Conservation (phyloP, 2,888 invertebrate species). For the Hypena proboscidalis region DNA sequence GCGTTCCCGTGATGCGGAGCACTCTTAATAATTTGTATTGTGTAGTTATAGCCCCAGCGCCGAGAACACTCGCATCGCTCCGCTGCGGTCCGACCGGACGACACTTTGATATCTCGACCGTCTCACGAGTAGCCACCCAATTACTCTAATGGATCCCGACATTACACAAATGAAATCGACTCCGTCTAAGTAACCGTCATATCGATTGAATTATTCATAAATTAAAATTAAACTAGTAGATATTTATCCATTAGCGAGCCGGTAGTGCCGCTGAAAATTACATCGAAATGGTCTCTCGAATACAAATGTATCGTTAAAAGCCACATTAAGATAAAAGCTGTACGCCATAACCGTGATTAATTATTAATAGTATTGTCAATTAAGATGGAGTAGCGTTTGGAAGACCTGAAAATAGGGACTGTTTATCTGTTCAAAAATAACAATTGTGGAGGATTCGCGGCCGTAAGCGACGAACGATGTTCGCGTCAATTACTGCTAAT, state of each 20-base stretch:
- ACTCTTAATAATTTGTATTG: constrained; percentile 85
- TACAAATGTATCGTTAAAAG: constrained; percentile 79
- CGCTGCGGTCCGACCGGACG: constrained; percentile 19
- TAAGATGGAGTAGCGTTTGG: constrained; percentile 69
- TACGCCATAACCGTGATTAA: constrained; percentile 80
- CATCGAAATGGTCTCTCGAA: constrained; percentile 73
- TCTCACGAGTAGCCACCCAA: constrained; percentile 46
- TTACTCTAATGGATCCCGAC: constrained; percentile 58
- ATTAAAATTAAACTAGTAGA: constrained; percentile 71
- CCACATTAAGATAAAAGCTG: constrained; percentile 81
- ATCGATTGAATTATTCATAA: constrained; percentile 66
- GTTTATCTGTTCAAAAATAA: constrained; percentile 81
- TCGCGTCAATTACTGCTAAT: constrained; percentile 84
- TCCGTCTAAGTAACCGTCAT: constrained; percentile 47
- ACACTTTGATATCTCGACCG: constrained; percentile 52
- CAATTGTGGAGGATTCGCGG: constrained; percentile 73
- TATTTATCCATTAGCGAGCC: constrained; percentile 78
- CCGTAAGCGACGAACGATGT: constrained; percentile 84
- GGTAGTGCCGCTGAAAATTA: constrained; percentile 70
- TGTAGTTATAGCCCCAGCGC: constrained; percentile 72
- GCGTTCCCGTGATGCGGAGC: constrained; percentile 84
- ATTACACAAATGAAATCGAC: constrained; percentile 55
- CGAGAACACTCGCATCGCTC: constrained; percentile 19
- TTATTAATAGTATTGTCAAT: constrained; percentile 82
- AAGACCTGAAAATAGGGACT: constrained; percentile 78